These are phyloP conservation scores for Cichlasoma orientale DNA, from an alignment of 2,797 vertebrate genomes.

Conservation along the genomic window DNA sequence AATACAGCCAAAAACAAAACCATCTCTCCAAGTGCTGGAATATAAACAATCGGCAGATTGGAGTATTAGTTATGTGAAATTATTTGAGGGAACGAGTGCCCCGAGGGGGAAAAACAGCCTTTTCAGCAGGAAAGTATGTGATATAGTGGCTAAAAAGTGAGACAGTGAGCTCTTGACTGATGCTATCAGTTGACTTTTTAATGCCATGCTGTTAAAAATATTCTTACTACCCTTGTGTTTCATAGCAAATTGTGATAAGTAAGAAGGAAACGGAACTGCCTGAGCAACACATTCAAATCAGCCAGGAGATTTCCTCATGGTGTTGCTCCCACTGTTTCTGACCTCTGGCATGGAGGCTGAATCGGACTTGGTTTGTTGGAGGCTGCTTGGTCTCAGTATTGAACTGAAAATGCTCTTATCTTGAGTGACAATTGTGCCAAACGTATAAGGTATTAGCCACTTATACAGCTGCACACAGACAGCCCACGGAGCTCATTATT, in stretches of 20 bases:
- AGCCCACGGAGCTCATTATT: background rate
- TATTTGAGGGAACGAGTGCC: background rate
- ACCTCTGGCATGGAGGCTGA: background rate
- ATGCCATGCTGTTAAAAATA: background rate
- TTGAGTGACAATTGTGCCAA: background rate
- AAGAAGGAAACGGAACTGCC: background rate
- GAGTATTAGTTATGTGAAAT: slow-evolving; percentile 24
- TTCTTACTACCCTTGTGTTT: background rate
- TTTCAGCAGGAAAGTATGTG: background rate
- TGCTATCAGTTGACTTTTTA: background rate
- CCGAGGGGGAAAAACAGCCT: background rate
- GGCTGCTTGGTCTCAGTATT: background rate
- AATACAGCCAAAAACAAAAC: slow-evolving; percentile 29
- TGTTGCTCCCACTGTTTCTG: background rate
- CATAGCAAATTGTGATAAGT: background rate
- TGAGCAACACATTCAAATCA: background rate
- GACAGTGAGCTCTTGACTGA: background rate
- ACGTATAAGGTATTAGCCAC: background rate
- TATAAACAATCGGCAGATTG: slow-evolving; percentile 11
- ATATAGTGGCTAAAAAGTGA: background rate
- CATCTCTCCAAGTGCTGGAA: slow-evolving; percentile 21
- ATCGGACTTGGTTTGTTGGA: background rate
- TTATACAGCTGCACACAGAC: background rate
- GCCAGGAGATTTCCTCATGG: background rate
- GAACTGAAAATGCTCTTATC: background rate